Conservation (phyloP, 35 echinoderm and acorn worm genomes). For the Amphiura filiformis region DNA sequence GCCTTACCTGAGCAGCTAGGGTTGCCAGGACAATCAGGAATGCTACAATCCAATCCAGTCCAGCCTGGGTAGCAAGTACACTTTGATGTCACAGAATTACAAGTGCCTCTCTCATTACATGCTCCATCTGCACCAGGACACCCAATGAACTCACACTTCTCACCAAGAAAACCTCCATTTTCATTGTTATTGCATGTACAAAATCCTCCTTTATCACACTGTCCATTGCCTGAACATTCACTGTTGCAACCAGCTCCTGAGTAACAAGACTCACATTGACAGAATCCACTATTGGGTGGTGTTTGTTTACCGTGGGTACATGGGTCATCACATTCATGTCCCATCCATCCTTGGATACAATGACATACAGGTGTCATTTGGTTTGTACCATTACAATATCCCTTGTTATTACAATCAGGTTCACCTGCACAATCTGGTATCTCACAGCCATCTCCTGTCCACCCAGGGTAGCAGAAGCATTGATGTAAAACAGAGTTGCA, state of each 20-base stretch:
- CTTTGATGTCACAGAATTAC: constrained; percentile 45
- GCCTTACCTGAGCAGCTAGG: constrained; percentile 74
- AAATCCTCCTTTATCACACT: constrained; percentile 38
- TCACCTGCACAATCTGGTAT: constrained; percentile 78
- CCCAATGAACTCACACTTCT: constrained; percentile 63
- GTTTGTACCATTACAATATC: constrained; percentile 58
- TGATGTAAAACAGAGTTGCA: constrained; percentile 70
- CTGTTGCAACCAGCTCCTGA: constrained; percentile 75
- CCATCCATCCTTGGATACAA: constrained; percentile 54
- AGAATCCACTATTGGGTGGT: constrained; percentile 70
- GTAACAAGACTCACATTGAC: constrained; percentile 74
- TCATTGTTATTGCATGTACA: constrained; percentile 54
- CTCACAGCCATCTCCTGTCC: constrained; percentile 77
- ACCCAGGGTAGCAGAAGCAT: constrained; percentile 81
- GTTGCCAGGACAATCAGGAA: constrained; percentile 58
- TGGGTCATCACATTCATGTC: constrained; percentile 67
- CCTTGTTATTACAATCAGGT: constrained; percentile 71
- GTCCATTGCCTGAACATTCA: constrained; percentile 73
- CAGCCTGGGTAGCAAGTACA: constrained; percentile 85
- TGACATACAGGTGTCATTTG: constrained; percentile 13
- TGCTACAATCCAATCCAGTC: constrained; percentile 64
- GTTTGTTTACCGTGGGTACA: constrained; percentile 61
- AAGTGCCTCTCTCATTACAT: constrained; percentile 65
- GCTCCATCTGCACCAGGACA: constrained; percentile 70
- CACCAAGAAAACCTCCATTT: constrained; percentile 43